These are phyloP conservation scores for Celastrina argiolus DNA, from an alignment of 2,888 invertebrate species.

Conservation along the genomic window DNA sequence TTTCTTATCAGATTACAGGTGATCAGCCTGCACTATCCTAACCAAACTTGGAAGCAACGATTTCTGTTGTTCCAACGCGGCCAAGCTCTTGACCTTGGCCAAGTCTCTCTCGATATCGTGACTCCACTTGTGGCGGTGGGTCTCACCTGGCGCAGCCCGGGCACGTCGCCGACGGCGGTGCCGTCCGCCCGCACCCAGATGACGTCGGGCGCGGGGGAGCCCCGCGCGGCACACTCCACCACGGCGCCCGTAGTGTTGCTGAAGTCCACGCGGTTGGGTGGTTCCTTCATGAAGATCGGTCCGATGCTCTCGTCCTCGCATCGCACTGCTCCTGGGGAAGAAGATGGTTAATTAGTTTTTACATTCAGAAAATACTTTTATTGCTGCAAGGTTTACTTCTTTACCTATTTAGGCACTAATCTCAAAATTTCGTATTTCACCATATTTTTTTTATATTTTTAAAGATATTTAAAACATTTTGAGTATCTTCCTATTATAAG, in stretches of 20 bases:
- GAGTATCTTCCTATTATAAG: too few species aligned
- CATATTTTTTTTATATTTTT: too few species aligned
- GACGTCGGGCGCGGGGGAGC: slow-evolving; percentile 93
- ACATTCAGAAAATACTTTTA: neutral
- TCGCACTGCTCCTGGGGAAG: slow-evolving; percentile 60
- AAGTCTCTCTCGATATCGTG: too few species aligned
- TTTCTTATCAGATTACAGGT: too few species aligned
- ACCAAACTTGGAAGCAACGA: too few species aligned
- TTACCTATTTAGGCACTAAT: too few species aligned
- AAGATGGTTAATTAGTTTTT: neutral
- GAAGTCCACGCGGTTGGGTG: slow-evolving; percentile 93
- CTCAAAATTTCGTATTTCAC: too few species aligned
- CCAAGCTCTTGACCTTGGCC: too few species aligned
- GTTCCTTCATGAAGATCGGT: slow-evolving; percentile 94
- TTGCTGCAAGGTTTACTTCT: too few species aligned
- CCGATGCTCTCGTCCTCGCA: slow-evolving; percentile 89
- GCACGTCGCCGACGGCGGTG: slow-evolving; percentile 93
- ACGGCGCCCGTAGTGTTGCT: slow-evolving; percentile 95
- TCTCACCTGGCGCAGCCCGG: slow-evolving; percentile 87
- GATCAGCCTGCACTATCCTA: too few species aligned
- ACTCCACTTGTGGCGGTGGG: neutral
- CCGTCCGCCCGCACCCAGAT: slow-evolving; percentile 96
- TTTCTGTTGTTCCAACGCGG: too few species aligned
- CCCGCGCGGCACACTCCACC: slow-evolving; percentile 94
- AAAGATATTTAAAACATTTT: too few species aligned